Base-by-base conservation (phyloP, 2,113 vertebrate species). In the Pavo muticus region DNA sequence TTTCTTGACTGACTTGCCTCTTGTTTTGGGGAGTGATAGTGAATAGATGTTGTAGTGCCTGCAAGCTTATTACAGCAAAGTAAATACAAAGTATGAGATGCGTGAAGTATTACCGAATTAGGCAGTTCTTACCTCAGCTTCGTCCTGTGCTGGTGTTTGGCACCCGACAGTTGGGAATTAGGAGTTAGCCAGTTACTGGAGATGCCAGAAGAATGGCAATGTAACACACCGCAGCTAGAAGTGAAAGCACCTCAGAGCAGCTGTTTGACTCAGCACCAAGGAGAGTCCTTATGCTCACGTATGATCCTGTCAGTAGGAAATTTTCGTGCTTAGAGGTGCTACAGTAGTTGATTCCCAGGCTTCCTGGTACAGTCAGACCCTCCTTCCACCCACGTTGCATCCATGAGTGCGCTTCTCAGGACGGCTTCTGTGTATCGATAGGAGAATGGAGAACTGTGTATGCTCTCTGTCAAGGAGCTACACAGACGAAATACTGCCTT, bases 391-490 rank as follows among this genome's bases (percentile, higher is more conserved):
- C 39, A 42, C 64, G 29, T 35, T 79, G 82, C 65, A 37, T 68
- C 86, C 39, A 64, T 61, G n/a, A 61, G 47, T 73, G 3, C 42
- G 7, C 35, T 75, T 71, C 71, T 91, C 54, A 25, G 35, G 24
- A 44, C 82, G 70, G 52, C 29, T 82, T 90, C 15, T 44, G 3
- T 50, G 3, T 40, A 40, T 2, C n/a, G 48, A 12, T 4, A 50
- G 6, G 24, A 54, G 44, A 75, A 45, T 4, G 20, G 18, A 95
- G 68, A 96, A 76, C 39, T 73, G 44, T 76, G 65, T 90, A 50
- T 94, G 48, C 24, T 94, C 5, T 78, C n/a, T 94, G 47, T 84
- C 29, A 80, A 91, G 77, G 93, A 90, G 77, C 93, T 94, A 88
- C 90, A 85, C 78, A 72, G 83, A 78, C 85, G 54, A 95, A 77